phyloP scores from a whole-genome alignment of 2,888 invertebrate species.

The Vesta saturnalis region DNA sequence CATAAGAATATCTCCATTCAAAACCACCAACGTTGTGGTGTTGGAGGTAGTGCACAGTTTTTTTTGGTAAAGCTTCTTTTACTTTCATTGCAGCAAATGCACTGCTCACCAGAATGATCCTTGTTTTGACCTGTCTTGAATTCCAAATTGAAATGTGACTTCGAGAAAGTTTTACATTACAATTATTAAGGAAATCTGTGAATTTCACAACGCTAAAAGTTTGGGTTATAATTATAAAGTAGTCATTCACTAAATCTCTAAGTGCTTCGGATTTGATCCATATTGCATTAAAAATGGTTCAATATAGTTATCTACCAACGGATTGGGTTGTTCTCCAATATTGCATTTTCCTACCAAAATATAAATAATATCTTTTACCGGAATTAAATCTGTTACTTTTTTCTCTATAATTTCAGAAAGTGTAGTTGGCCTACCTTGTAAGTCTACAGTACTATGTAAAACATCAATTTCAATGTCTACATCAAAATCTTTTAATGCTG shows the following conservation, averaged over 20 bases:
- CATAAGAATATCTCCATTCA: not conserved
- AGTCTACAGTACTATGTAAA: not conserved
- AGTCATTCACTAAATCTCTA: not conserved
- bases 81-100: no score
- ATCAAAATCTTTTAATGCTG: not conserved
- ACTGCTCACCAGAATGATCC: no score
- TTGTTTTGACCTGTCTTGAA: no score
- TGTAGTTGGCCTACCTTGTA: not conserved
- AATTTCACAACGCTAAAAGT: no score
- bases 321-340: not conserved
- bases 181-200: no score
- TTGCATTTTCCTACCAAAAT: not conserved
- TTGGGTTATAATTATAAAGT: not conserved
- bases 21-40: not conserved
- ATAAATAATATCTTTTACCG: not conserved
- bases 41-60: not conserved
- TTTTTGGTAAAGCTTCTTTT: not conserved
- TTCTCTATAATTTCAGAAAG: not conserved
- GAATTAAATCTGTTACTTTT: not conserved
- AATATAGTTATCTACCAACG: not conserved
- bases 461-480: not conserved
- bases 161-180: no score
- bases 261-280: not conserved
- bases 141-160: no score
- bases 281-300: not conserved